Evolutionary conservation across 2,888 invertebrate species (phyloP).

Genomic region (Lysandra coridon): DNA sequence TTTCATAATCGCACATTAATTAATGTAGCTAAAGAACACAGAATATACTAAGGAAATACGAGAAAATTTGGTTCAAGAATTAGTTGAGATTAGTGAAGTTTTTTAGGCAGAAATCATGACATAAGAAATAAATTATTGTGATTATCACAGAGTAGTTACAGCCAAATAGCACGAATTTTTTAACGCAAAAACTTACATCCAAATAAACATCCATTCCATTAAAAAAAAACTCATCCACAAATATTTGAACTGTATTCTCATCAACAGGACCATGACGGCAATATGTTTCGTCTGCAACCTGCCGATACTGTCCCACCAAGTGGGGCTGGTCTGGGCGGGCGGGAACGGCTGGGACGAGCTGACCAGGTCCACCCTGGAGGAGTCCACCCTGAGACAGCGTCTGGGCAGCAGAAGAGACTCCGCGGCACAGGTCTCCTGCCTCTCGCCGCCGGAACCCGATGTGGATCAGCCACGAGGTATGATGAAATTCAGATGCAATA

Average conservation of each 20-base stretch:
- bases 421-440: constrained; percentile 92
- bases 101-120: neutral
- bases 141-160: neutral
- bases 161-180: neutral
- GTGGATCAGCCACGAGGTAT: constrained; percentile 77
- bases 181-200: neutral
- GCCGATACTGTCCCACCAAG: constrained; percentile 96
- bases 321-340: constrained; percentile 95
- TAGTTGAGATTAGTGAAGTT: neutral
- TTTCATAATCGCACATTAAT: too few relatives aligned
- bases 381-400: constrained; percentile 90
- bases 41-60: too few relatives aligned
- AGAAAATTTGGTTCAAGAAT: too few relatives aligned
- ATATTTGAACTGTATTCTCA: constrained; percentile 46
- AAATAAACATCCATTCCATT: neutral
- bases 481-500: neutral
- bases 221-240: neutral
- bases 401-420: constrained; percentile 93
- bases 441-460: constrained; percentile 91
- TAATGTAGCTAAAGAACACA: too few relatives aligned
- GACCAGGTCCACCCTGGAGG: constrained; percentile 90
- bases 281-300: constrained; percentile 98
- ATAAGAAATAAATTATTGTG: neutral
- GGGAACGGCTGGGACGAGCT: constrained; percentile 97
- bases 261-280: constrained; percentile 93